Conservation (phyloP, 2,797 vertebrate species). For the Aldrovandia affinis region DNA sequence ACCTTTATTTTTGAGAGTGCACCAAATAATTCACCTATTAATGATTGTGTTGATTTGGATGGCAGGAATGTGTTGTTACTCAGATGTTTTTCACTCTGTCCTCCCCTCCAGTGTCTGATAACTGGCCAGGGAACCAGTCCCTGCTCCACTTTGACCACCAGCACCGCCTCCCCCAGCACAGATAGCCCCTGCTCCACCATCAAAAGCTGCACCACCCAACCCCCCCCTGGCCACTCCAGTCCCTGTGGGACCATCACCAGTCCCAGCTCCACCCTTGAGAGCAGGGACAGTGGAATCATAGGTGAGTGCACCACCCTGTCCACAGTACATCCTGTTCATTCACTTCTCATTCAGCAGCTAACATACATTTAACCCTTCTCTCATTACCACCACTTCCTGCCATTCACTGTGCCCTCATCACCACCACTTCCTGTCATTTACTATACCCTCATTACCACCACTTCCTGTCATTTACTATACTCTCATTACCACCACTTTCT, state of each 20-base stretch:
- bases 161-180: conserved; percentile 89
- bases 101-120: conserved; percentile 73
- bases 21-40: too few relatives aligned
- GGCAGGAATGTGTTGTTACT: conserved; percentile 16
- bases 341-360: not conserved
- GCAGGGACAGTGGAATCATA: conserved; percentile 95
- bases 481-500: not conserved
- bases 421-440: not conserved
- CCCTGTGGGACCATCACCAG: conserved; percentile 80
- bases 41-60: not conserved
- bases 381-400: not conserved
- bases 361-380: too few relatives aligned
- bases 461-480: not conserved
- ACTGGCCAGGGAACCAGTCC: conserved; percentile 85
- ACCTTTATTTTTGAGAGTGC: too few relatives aligned
- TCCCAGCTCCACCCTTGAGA: conserved; percentile 94
- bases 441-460: not conserved
- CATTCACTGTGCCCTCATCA: not conserved
- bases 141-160: conserved; percentile 91
- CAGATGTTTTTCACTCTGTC: not conserved
- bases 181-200: conserved; percentile 91
- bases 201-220: conserved; percentile 70
- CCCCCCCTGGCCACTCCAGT: conserved; percentile 37
- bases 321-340: not conserved
- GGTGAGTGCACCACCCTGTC: conserved; percentile 72